Conservation (phyloP, 2,797 vertebrate species). For the Sebastes diploproa region DNA sequence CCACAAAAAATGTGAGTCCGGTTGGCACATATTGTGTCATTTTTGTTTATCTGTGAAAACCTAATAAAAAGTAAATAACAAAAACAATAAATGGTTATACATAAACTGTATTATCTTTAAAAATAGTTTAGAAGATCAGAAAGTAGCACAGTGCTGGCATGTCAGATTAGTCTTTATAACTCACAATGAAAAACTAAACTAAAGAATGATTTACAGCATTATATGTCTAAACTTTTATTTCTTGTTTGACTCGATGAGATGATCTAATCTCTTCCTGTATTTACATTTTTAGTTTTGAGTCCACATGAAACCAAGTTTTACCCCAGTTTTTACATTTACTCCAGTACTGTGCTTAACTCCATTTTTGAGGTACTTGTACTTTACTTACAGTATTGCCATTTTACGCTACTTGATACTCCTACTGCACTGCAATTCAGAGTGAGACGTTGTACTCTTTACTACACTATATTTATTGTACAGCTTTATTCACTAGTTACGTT, state of each 20-base stretch:
- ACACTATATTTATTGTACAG: not conserved
- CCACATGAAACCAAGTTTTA: not conserved
- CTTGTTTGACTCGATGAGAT: not conserved
- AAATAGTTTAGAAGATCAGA: not conserved
- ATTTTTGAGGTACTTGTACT: not conserved
- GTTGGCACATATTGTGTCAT: too few species aligned
- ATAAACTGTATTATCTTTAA: too few species aligned
- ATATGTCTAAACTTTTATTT: not conserved
- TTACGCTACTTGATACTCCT: not conserved
- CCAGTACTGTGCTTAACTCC: too few species aligned
- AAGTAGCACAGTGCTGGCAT: not conserved
- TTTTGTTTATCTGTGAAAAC: too few species aligned
- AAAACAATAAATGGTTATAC: too few species aligned
- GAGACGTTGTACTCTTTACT: not conserved
- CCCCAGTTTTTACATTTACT: not conserved
- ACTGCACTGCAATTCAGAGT: not conserved
- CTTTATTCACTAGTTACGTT: not conserved
- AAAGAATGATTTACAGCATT: not conserved
- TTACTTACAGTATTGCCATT: not conserved
- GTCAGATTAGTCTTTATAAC: not conserved
- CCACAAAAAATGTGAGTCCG: too few species aligned
- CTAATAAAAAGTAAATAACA: too few species aligned
- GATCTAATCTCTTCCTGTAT: not conserved
- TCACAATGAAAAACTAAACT: slow-evolving; percentile 8
- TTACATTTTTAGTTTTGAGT: not conserved